These are phyloP conservation scores for Neocrepidodera transversa DNA, from an alignment of 2,888 invertebrate genomes.

Conservation along the genomic window DNA sequence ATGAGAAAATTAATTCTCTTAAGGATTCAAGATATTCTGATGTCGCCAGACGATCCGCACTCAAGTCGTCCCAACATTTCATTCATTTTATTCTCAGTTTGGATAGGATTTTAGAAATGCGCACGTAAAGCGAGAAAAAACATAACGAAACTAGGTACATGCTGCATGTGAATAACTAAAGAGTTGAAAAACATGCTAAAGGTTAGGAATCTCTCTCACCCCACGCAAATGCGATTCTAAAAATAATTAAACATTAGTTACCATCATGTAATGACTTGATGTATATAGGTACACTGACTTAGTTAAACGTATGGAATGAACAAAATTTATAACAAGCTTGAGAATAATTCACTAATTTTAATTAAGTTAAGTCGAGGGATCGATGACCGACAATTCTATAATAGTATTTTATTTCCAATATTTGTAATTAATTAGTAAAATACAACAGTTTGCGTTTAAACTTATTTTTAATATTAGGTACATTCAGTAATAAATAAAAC, in stretches of 20 bases:
- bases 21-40: not conserved
- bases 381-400: too few species aligned
- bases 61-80: not conserved
- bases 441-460: too few species aligned
- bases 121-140: not conserved
- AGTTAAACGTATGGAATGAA: not conserved
- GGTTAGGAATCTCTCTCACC: slow-evolving; percentile 22
- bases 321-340: too few species aligned
- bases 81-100: slow-evolving; percentile 1
- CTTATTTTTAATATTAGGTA: too few species aligned
- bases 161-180: not conserved
- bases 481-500: too few species aligned
- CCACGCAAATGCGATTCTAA: slow-evolving; percentile 20
- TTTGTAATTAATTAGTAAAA: too few species aligned
- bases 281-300: not conserved
- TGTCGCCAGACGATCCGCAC: not conserved
- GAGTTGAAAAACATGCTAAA: slow-evolving; percentile 16
- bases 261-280: not conserved
- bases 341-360: too few species aligned
- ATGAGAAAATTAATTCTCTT: not conserved
- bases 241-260: slow-evolving; percentile 16
- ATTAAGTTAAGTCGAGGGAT: too few species aligned
- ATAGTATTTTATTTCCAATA: too few species aligned
- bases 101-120: not conserved
- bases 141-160: not conserved